A percentile compares a stretch with the other conserved stretches of the same genome.
Evolutionary conservation across 2,797 vertebrate species (phyloP).

Genomic region (Falco novaeseelandiae): DNA sequence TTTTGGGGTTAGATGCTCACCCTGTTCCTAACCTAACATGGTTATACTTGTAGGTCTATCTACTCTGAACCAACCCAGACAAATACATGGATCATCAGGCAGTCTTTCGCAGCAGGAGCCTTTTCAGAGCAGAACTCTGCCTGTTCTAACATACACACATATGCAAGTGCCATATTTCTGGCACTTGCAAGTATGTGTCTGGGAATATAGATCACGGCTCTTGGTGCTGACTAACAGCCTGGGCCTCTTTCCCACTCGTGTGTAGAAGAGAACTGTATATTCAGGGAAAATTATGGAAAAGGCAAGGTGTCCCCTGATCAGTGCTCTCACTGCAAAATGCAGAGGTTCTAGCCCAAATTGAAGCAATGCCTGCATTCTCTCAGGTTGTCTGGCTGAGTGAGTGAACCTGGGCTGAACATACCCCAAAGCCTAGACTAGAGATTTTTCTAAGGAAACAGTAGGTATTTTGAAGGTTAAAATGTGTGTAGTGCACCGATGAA

Average conservation of each 20-base stretch:
- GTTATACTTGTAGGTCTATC: not conserved
- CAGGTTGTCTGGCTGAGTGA: not conserved
- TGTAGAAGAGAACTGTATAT: not conserved
- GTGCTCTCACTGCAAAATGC: not conserved
- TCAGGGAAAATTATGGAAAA: not conserved
- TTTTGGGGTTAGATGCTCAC: not conserved
- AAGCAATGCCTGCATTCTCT: not conserved
- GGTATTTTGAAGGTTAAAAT: not conserved
- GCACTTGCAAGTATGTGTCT: not conserved
- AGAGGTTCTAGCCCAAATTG: not conserved
- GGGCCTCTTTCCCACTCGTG: not conserved
- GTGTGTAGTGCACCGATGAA: not conserved
- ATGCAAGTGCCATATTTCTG: not conserved
- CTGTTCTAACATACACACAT: not conserved
- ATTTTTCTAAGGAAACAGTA: not conserved
- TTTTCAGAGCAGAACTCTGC: not conserved
- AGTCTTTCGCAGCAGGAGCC: not conserved
- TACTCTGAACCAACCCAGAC: not conserved
- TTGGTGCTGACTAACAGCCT: not conserved
- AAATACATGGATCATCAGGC: accelerated
- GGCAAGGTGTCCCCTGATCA: not conserved
- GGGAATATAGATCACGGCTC: not conserved
- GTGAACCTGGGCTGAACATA: not conserved
- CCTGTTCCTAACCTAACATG: not conserved
- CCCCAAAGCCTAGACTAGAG: not conserved